A percentile compares a stretch with the other conserved stretches of the same genome.
These are phyloP conservation scores for Aphyosemion australe DNA, from an alignment of 2,113 vertebrate genomes.

Conservation along the genomic window DNA sequence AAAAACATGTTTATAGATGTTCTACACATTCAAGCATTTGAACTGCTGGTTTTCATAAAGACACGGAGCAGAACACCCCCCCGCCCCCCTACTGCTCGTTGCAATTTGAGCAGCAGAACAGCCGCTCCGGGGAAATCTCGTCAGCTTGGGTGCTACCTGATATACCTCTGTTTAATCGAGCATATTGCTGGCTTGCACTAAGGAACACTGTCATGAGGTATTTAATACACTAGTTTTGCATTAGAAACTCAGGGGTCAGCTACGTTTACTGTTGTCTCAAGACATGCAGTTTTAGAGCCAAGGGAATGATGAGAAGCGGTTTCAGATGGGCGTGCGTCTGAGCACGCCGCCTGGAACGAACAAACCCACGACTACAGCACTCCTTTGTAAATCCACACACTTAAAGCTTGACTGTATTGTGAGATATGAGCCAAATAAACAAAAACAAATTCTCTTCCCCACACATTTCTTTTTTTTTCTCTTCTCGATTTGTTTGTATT, in stretches of 20 bases:
- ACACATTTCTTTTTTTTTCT: constrained; percentile 33
- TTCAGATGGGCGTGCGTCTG: constrained; percentile 65
- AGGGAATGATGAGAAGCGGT: constrained; percentile 53
- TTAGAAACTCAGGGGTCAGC: constrained; percentile 86
- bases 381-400: constrained; percentile 75
- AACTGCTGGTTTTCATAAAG: constrained; percentile 76
- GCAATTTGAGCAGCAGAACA: constrained; percentile 68
- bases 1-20: constrained; percentile 75
- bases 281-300: constrained; percentile 69
- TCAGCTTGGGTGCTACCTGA: constrained; percentile 84
- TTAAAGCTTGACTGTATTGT: constrained; percentile 70
- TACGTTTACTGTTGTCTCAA: constrained; percentile 83
- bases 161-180: constrained; percentile 82
- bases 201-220: constrained; percentile 84
- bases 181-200: constrained; percentile 86
- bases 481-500: constrained; percentile 60
- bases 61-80: constrained; percentile 65
- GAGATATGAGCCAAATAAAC: constrained; percentile 80
- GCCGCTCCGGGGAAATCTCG: constrained; percentile 65
- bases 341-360: constrained; percentile 72
- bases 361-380: constrained; percentile 70
- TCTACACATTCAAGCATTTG: constrained; percentile 77
- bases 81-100: constrained; percentile 69
- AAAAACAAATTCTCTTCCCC: constrained; percentile 28
- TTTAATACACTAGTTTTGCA: constrained; percentile 84